A percentile compares a stretch with the other conserved stretches of the same genome.
Conservation (phyloP, 2,888 invertebrate genomes). For the Zygogramma bicolorata region DNA sequence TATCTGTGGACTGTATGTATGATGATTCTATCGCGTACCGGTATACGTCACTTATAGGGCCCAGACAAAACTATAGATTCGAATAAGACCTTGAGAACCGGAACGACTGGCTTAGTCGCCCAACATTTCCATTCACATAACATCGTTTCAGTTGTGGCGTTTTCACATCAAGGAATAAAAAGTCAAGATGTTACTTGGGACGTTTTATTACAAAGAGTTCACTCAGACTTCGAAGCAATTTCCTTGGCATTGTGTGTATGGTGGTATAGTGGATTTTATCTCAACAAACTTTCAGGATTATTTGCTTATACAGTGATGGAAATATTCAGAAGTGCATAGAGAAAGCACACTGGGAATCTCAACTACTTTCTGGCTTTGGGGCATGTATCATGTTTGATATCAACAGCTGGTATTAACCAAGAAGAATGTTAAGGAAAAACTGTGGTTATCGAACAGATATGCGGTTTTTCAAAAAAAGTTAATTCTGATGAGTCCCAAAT, state of each 20-base stretch:
- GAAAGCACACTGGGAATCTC: background rate
- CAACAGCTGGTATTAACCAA: background rate
- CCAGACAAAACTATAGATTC: background rate
- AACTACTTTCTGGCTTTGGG: background rate
- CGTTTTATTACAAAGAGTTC: slow-evolving; percentile 1
- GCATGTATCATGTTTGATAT: background rate
- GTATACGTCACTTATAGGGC: too few species aligned
- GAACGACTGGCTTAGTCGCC: background rate
- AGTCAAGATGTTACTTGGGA: slow-evolving; percentile 11
- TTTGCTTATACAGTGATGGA: background rate
- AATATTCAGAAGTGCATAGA: background rate
- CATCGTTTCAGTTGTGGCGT: slow-evolving; percentile 4
- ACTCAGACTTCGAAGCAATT: slow-evolving; percentile 5
- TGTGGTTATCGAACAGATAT: too few species aligned
- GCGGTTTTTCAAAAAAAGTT: too few species aligned
- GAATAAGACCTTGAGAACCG: background rate
- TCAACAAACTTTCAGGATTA: background rate
- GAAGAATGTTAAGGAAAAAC: background rate
- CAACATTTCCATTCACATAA: slow-evolving; percentile 1
- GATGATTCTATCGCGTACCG: too few species aligned
- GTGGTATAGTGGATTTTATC: slow-evolving; percentile 4
- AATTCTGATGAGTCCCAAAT: too few species aligned
- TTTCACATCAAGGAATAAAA: slow-evolving; percentile 8
- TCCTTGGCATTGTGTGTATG: slow-evolving; percentile 2
- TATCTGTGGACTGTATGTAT: too few species aligned